Conservation (phyloP, 1,140 invertebrate species). For the Ctenoplectra terminalis region DNA sequence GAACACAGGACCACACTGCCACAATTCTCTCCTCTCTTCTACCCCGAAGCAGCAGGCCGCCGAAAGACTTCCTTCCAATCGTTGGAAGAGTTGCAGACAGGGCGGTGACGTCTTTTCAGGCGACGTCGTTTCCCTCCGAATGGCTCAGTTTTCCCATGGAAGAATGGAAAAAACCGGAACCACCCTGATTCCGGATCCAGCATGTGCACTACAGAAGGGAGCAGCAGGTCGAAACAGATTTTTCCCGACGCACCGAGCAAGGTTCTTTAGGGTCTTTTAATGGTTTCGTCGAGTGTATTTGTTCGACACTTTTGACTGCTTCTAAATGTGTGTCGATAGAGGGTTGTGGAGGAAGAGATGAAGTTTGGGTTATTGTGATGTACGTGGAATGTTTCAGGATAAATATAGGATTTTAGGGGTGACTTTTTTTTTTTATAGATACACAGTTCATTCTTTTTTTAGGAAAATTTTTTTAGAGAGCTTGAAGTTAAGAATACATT, state of each 20-base stretch:
- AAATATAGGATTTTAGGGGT: neutral
- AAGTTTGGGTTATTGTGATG: neutral
- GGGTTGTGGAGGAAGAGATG: too few species aligned
- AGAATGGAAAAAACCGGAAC: slow-evolving; percentile 57
- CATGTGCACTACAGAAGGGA: slow-evolving; percentile 53
- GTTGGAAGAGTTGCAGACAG: slow-evolving; percentile 49
- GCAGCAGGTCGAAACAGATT: slow-evolving; percentile 49
- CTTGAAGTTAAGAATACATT: too few species aligned
- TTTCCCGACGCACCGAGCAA: neutral
- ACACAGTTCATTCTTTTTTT: neutral
- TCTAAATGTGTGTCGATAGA: neutral
- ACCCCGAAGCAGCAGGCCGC: slow-evolving; percentile 26
- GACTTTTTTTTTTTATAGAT: neutral
- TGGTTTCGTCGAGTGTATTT: slow-evolving; percentile 1
- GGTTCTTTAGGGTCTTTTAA: neutral
- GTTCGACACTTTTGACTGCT: slow-evolving; percentile 11
- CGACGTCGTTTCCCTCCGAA: slow-evolving; percentile 8
- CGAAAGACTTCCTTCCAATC: slow-evolving; percentile 18
- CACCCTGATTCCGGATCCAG: slow-evolving; percentile 45
- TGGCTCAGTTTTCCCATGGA: slow-evolving; percentile 34
- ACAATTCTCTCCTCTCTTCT: slow-evolving; percentile 21
- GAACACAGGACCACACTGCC: slow-evolving; percentile 57
- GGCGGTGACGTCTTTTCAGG: slow-evolving; percentile 24
- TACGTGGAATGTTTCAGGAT: neutral
- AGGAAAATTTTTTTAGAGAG: neutral